phyloP scores from a whole-genome alignment of 2,888 invertebrate species.

The Oxyscelio sp. region DNA sequence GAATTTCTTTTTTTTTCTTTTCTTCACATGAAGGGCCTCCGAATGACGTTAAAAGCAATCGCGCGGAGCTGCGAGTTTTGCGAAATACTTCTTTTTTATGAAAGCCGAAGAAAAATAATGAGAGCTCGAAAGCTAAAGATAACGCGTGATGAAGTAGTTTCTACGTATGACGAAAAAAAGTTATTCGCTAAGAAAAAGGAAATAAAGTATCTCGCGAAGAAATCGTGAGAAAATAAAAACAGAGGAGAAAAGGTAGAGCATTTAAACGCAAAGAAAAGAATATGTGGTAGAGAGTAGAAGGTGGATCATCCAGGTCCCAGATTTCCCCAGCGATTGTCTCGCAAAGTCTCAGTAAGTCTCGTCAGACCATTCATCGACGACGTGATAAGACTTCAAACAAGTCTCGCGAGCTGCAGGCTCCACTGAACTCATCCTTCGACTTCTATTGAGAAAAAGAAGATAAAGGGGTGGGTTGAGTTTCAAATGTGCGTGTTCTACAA shows the following conservation, averaged over 20 bases:
- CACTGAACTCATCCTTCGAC: slow-evolving; percentile 73
- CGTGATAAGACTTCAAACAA: slow-evolving; percentile 85
- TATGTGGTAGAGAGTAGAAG: slow-evolving; percentile 69
- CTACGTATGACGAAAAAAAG: slow-evolving; percentile 60
- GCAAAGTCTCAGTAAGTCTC: slow-evolving; percentile 85
- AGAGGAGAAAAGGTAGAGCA: slow-evolving; percentile 62
- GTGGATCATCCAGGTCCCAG: slow-evolving; percentile 82
- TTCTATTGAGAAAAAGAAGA: slow-evolving; percentile 74
- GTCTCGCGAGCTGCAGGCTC: slow-evolving; percentile 73
- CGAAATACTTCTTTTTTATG: slow-evolving; percentile 39
- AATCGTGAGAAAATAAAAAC: slow-evolving; percentile 72
- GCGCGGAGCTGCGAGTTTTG: slow-evolving; percentile 30
- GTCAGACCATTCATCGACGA: slow-evolving; percentile 88
- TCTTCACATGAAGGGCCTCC: neutral
- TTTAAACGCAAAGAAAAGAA: slow-evolving; percentile 74
- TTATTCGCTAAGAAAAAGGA: slow-evolving; percentile 42
- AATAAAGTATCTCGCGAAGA: slow-evolving; percentile 60
- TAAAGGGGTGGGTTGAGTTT: slow-evolving; percentile 68
- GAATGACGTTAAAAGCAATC: slow-evolving; percentile 43
- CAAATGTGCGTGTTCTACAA: slow-evolving; percentile 76
- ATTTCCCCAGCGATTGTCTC: slow-evolving; percentile 88
- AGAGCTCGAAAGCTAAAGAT: slow-evolving; percentile 50
- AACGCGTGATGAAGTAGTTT: slow-evolving; percentile 64
- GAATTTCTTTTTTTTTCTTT: too few relatives aligned
- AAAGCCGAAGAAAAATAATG: slow-evolving; percentile 56